Conservation (phyloP, 2,797 vertebrate genomes). For the Neopelma chrysocephalum region DNA sequence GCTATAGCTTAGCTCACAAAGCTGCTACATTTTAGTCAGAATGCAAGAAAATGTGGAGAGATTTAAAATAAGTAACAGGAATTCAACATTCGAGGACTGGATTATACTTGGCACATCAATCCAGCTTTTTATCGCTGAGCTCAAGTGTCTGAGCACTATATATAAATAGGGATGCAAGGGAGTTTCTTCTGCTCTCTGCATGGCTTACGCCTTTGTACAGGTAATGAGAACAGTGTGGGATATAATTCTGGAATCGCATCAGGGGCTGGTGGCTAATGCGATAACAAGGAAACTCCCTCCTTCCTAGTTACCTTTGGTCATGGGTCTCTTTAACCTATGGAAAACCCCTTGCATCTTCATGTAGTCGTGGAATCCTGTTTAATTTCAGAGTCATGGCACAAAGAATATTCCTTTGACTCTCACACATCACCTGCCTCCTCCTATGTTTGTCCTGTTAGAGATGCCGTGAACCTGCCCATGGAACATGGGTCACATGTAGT, state of each 20-base stretch:
- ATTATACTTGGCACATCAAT: background rate
- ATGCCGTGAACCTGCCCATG: rapidly evolving
- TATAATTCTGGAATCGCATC: background rate
- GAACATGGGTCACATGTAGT: background rate
- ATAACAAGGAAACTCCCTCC: background rate
- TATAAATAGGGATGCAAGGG: background rate
- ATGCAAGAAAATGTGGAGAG: background rate
- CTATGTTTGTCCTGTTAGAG: background rate
- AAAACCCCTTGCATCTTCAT: background rate
- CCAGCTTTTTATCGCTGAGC: background rate
- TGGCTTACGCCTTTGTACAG: background rate
- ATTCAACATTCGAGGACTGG: background rate
- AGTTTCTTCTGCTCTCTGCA: background rate
- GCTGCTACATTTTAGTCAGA: background rate
- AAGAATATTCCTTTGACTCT: background rate
- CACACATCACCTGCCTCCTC: background rate
- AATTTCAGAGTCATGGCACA: background rate
- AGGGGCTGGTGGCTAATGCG: background rate
- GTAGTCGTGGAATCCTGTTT: background rate
- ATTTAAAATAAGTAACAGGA: slow-evolving; percentile 12
- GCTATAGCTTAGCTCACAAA: background rate
- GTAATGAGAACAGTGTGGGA: background rate
- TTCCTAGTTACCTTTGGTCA: background rate
- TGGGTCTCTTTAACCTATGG: background rate
- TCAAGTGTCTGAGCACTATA: background rate